These are phyloP conservation scores for Zosterops pallidus DNA, from an alignment of 2,113 vertebrate genomes.

Conservation along the genomic window DNA sequence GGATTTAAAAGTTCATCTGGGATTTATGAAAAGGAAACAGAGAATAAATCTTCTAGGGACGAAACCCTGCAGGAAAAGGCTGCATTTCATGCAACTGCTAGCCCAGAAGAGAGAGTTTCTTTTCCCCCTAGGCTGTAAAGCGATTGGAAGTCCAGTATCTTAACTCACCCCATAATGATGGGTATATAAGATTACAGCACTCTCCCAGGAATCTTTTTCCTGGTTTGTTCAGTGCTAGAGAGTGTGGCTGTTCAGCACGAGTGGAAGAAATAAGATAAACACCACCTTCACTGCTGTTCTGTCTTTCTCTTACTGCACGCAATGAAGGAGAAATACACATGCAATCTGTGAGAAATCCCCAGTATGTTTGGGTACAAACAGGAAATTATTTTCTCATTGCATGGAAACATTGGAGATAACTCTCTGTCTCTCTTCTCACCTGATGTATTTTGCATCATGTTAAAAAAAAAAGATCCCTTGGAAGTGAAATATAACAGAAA, in stretches of 20 bases:
- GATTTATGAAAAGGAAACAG: slow-evolving; percentile 3
- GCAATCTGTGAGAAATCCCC: neutral
- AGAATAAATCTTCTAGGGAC: neutral
- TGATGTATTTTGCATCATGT: neutral
- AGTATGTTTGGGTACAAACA: neutral
- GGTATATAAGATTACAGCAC: neutral
- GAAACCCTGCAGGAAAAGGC: neutral
- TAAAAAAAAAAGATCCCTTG: neutral
- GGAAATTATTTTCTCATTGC: neutral
- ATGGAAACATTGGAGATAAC: neutral
- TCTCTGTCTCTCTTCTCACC: neutral
- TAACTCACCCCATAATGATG: neutral
- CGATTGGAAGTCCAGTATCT: slow-evolving; percentile 1
- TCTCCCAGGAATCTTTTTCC: neutral
- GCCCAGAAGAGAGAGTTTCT: neutral
- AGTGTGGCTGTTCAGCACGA: neutral
- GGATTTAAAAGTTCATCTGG: neutral
- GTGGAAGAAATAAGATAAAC: neutral
- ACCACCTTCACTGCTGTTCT: neutral
- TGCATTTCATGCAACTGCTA: neutral
- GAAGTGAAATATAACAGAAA: neutral
- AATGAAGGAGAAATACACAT: neutral
- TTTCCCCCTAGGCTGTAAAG: neutral
- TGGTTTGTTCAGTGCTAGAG: neutral
- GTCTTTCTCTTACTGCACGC: neutral